A percentile compares a stretch with the other conserved stretches of the same genome.
phyloP scores from a whole-genome alignment of 2,797 vertebrate species.

The Gadopsis bispinosus region DNA sequence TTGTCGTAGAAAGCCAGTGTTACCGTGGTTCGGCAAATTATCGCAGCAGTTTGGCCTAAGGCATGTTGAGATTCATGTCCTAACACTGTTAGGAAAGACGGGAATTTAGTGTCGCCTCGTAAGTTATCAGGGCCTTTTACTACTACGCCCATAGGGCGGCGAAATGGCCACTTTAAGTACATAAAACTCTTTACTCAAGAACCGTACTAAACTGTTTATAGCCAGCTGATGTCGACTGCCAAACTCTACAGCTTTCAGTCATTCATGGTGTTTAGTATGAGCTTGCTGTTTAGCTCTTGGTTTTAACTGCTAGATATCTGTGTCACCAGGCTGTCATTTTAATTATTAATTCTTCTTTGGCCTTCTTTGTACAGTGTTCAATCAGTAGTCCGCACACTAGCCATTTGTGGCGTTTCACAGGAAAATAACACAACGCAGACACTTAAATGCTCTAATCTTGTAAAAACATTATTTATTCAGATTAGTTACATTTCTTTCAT shows the following conservation, averaged over 20 bases:
- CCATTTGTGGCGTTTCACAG: neutral
- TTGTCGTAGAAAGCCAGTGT: conserved; percentile 41
- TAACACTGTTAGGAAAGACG: conserved; percentile 18
- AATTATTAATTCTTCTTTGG: neutral
- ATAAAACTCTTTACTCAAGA: conserved; percentile 52
- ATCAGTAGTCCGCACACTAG: neutral
- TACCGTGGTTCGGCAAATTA: conserved; percentile 51
- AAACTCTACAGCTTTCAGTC: conserved; percentile 22
- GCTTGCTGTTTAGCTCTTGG: conserved; percentile 6
- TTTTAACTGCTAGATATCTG: conserved; percentile 2
- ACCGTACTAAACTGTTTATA: conserved; percentile 41
- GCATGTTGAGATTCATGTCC: conserved; percentile 41
- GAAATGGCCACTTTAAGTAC: conserved; percentile 34
- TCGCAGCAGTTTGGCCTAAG: conserved; percentile 48
- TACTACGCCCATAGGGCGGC: conserved; percentile 32
- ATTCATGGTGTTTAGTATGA: neutral
- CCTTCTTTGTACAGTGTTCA: neutral
- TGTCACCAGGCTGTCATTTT: conserved; percentile 1
- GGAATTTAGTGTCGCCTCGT: conserved; percentile 36
- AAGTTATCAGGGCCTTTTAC: conserved; percentile 38
- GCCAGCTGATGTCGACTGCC: conserved; percentile 30
- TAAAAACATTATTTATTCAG: conserved; percentile 11
- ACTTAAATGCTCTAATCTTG: neutral
- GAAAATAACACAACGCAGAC: neutral
- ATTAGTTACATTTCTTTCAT: conserved; percentile 7